Percentiles rank a stretch among this genome's conserved stretches.
Evolutionary conservation across 2,113 vertebrate genomes (phyloP).

Genomic region (Chaetura pelagica): DNA sequence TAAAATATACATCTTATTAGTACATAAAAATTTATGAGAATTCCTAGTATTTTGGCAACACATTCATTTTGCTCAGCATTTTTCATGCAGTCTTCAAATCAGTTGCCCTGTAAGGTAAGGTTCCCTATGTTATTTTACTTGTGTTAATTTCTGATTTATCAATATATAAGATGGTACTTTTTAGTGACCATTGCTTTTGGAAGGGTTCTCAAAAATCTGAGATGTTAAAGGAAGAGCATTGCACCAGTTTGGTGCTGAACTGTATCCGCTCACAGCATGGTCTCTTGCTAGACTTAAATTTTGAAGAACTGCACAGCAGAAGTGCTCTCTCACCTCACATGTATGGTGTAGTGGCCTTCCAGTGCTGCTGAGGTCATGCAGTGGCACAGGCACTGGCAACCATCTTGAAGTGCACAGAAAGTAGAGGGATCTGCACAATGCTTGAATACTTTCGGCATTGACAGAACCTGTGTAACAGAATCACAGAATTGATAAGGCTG

Average conservation of each 20-base stretch:
- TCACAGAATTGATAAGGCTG: too few species aligned
- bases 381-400: not conserved
- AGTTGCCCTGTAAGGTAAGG: not conserved
- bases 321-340: not conserved
- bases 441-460: not conserved
- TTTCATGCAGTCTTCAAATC: not conserved
- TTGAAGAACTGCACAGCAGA: not conserved
- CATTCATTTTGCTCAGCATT: not conserved
- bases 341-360: not conserved
- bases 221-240: not conserved
- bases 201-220: not conserved
- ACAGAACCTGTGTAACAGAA: not conserved
- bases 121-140: not conserved
- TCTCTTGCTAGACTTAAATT: not conserved
- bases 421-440: not conserved
- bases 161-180: not conserved
- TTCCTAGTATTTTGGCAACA: not conserved
- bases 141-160: not conserved
- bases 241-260: not conserved
- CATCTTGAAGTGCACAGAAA: not conserved
- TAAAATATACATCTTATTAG: too few species aligned
- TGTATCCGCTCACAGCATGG: not conserved
- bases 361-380: not conserved
- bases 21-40: not conserved
- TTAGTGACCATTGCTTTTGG: not conserved